Percentiles rank a stretch among this genome's conserved stretches.
Evolutionary conservation across 2,113 vertebrate genomes (phyloP).

Genomic region (Acrocephalus kingi): DNA sequence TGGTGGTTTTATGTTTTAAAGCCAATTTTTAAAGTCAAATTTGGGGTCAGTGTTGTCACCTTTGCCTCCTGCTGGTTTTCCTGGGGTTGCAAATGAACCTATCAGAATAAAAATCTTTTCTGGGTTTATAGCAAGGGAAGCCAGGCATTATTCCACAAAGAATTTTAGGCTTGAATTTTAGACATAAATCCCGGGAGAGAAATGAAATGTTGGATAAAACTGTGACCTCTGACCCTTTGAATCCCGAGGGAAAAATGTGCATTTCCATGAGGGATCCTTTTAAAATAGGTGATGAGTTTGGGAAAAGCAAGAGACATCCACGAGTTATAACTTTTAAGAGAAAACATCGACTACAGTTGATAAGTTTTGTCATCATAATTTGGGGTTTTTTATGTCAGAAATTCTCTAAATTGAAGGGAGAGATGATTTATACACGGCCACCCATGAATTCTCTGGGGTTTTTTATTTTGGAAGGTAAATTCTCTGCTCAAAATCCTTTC

Average conservation of each 20-base stretch:
- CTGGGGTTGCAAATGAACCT: background rate
- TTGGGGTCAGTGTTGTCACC: background rate
- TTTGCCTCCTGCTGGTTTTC: background rate
- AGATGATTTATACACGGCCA: background rate
- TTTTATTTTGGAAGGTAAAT: background rate
- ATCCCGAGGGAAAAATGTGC: background rate
- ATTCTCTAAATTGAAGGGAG: background rate
- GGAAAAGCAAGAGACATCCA: background rate
- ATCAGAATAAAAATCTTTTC: background rate
- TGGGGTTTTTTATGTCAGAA: background rate
- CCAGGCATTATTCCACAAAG: background rate
- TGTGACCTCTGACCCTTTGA: background rate
- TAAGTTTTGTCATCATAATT: background rate
- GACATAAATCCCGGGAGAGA: background rate
- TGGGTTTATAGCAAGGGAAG: background rate
- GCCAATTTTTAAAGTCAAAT: background rate
- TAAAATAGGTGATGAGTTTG: background rate
- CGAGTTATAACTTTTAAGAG: background rate
- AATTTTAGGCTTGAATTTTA: background rate
- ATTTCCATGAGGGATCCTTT: background rate
- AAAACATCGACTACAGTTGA: accelerated
- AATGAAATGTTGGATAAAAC: background rate
- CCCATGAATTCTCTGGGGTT: background rate
- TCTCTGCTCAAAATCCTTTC: background rate
- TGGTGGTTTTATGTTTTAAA: constrained; percentile 1